Percentiles rank a stretch among this genome's conserved stretches.
phyloP scores from a whole-genome alignment of 2,113 vertebrate genomes.

The Paramormyrops kingsleyae region DNA sequence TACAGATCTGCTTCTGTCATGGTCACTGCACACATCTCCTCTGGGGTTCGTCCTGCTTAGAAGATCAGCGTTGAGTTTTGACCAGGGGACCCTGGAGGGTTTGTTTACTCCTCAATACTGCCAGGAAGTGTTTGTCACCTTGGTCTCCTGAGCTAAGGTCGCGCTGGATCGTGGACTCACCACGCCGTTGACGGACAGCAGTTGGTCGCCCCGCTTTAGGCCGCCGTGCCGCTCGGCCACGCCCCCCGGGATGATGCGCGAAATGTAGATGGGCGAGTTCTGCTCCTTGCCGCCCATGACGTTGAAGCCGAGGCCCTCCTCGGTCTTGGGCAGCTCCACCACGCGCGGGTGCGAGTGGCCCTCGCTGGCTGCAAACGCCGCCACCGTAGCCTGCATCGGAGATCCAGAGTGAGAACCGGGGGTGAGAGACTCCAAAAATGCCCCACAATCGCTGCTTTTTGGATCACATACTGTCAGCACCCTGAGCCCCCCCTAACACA shows the following conservation, averaged over 20 bases:
- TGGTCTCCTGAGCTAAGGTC: not conserved
- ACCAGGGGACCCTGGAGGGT: not conserved
- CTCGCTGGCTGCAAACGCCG: slow-evolving; percentile 96
- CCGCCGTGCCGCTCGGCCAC: slow-evolving; percentile 94
- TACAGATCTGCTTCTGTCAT: not conserved
- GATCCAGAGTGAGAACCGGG: not conserved
- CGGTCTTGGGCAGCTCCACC: slow-evolving; percentile 95
- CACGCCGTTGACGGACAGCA: slow-evolving; percentile 96
- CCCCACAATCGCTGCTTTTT: not conserved
- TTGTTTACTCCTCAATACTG: not conserved
- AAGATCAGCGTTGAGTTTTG: not conserved
- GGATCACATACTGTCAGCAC: not conserved
- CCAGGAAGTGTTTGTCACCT: not conserved
- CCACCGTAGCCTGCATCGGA: slow-evolving; percentile 80
- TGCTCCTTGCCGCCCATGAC: slow-evolving; percentile 99
- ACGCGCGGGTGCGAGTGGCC: slow-evolving; percentile 95
- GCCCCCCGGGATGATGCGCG: slow-evolving; percentile 96
- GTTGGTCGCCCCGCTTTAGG: slow-evolving; percentile 93
- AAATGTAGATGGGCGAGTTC: slow-evolving; percentile 98
- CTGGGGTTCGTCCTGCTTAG: not conserved
- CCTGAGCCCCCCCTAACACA: not conserved
- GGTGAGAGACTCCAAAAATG: not conserved
- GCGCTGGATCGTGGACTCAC: slow-evolving; percentile 54
- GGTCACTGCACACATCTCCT: not conserved
- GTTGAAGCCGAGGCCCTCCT: slow-evolving; percentile 98